These are phyloP conservation scores for Etheostoma spectabile DNA, from an alignment of 2,113 vertebrate genomes.

Conservation along the genomic window DNA sequence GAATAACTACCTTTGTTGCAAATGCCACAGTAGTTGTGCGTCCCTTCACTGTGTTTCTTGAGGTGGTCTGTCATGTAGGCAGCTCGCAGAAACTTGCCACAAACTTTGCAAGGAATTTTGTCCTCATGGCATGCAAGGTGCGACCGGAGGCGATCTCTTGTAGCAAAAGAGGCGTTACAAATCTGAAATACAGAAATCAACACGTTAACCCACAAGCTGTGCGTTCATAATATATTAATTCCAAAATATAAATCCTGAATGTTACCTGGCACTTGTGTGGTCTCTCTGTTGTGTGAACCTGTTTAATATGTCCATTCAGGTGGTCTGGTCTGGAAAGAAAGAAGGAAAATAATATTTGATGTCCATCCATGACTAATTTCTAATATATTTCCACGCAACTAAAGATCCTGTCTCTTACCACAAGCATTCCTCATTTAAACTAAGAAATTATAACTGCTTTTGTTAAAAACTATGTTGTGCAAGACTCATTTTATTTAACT, in stretches of 20 bases:
- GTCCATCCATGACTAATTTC: background rate
- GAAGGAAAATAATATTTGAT: conserved; percentile 26
- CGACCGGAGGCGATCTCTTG: conserved; percentile 96
- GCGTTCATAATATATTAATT: background rate
- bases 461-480: background rate
- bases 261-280: conserved; percentile 99
- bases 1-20: conserved; percentile 96
- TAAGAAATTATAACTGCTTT: background rate
- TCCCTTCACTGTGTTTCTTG: conserved; percentile 99
- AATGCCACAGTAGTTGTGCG: conserved; percentile 98
- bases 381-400: background rate
- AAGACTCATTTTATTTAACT: background rate
- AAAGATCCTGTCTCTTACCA: background rate
- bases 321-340: conserved; percentile 92
- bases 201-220: background rate
- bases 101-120: conserved; percentile 99
- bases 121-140: conserved; percentile 98
- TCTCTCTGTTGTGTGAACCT: conserved; percentile 99
- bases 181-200: conserved; percentile 86
- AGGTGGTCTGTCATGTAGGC: conserved; percentile 99
- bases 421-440: background rate
- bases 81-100: conserved; percentile 96
- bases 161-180: conserved; percentile 98
- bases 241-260: background rate
- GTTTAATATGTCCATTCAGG: conserved; percentile 99